phyloP scores from a whole-genome alignment of 2,113 vertebrate species.

The Ictalurus punctatus region DNA sequence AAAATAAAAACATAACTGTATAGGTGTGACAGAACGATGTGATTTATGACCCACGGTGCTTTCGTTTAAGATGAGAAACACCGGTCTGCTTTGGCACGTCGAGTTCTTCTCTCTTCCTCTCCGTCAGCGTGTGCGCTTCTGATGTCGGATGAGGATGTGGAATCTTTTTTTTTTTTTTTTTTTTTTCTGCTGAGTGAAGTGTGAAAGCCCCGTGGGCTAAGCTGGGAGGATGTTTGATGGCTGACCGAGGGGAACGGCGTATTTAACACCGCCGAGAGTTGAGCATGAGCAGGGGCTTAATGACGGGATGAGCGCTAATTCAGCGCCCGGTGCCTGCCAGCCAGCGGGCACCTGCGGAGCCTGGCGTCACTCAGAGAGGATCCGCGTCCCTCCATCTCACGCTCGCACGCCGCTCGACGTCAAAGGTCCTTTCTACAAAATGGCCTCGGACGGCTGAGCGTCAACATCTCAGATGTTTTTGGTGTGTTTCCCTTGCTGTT shows the following conservation, averaged over 20 bases:
- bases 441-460: not conserved
- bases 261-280: conserved; percentile 53
- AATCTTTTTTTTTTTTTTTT: not conserved
- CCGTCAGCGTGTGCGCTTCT: conserved; percentile 6
- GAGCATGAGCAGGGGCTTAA: conserved; percentile 49
- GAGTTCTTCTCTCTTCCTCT: conserved; percentile 12
- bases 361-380: conserved; percentile 40
- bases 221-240: conserved; percentile 43
- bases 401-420: conserved; percentile 13
- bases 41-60: conserved; percentile 25
- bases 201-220: conserved; percentile 43
- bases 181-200: conserved; percentile 31
- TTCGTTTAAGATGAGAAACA: not conserved
- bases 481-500: not conserved
- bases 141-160: conserved; percentile 26
- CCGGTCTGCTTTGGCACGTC: not conserved
- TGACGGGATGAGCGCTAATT: conserved; percentile 50
- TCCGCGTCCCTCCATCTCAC: conserved; percentile 18
- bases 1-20: conserved; percentile 14
- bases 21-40: conserved; percentile 5
- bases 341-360: conserved; percentile 52
- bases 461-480: not conserved
- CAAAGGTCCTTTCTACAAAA: conserved; percentile 15
- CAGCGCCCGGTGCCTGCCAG: conserved; percentile 30
- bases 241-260: conserved; percentile 39